Base-by-base conservation (phyloP, 2,113 vertebrate genomes). In the Sphyrna mokarran region DNA sequence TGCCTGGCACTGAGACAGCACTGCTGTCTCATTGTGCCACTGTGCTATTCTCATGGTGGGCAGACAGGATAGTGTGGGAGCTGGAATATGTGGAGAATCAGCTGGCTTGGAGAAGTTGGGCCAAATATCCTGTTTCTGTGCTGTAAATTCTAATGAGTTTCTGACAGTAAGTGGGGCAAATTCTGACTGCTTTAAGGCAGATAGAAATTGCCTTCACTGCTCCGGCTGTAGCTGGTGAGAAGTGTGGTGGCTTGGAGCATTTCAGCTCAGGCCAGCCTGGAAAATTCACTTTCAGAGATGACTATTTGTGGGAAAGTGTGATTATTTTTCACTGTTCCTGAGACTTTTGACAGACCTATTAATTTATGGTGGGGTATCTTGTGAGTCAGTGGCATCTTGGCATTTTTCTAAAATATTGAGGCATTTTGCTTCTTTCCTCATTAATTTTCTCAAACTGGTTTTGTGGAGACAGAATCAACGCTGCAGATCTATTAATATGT, bases 381-480 rank as follows among this genome's bases (percentile, higher is more conserved):
- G 89, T 37, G 63, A 66, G 89, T 93, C 4, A n/a, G 61, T 66
- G 61, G 89, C 58, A 93, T 22, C 61, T 33, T 22, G 33, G 89
- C 89, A 93, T 22, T 37, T 93, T n/a, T 66, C 89, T 66, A 93
- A 83, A 93, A 68, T 93, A 93, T 66, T 66, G 61, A 93, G 61
- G 33, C 61, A 66, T 37, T 93, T 93, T 61, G 89, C 89, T 37
- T 22, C 89, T 37, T 66, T 93, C 33, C 89, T 93, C 61, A 93
- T 93, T 66, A 68, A 33, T 93, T 66, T 66, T 93, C 16, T 0
- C 89, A 68, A 66, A 20, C 89, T 22, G 61, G 61, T 63, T 66
- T 66, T 37, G 61, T 20, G n/a, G 89, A 93, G 89, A 93, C 33
- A 22, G 61, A 37, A 66, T n/a, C 58, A 33, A 90, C 54, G 3